Percentiles rank a stretch among this genome's conserved stretches.
Conservation (phyloP, 2,888 invertebrate genomes). For the Elmis aenea region DNA sequence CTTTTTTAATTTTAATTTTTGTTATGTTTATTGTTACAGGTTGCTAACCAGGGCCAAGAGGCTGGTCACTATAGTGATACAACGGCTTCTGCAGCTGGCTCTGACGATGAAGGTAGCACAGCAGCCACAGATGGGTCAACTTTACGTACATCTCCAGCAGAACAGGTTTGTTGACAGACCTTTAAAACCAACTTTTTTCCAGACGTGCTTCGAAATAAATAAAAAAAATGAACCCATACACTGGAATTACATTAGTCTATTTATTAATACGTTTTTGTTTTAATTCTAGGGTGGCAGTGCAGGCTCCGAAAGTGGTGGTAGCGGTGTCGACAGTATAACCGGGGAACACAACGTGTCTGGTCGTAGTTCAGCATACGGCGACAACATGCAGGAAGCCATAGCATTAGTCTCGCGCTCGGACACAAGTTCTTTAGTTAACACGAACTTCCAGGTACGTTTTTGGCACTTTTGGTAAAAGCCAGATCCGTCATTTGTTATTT, state of each 20-base stretch:
- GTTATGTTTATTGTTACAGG: no score
- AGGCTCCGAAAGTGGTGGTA: slow-evolving; percentile 87
- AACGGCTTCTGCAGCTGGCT: slow-evolving; percentile 81
- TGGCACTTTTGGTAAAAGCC: no score
- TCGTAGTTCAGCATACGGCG: slow-evolving; percentile 87
- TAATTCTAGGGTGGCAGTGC: slow-evolving; percentile 43
- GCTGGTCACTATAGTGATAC: slow-evolving; percentile 72
- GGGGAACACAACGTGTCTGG: slow-evolving; percentile 85
- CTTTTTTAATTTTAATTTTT: no score
- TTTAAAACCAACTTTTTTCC: background rate
- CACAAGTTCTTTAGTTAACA: slow-evolving; percentile 51
- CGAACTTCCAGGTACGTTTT: slow-evolving; percentile 43
- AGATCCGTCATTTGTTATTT: slow-evolving; percentile 4
- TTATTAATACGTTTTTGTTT: background rate
- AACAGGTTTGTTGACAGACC: slow-evolving; percentile 55
- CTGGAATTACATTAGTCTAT: no score
- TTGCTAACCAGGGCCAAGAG: slow-evolving; percentile 42
- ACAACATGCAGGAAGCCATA: slow-evolving; percentile 55
- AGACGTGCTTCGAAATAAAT: no score
- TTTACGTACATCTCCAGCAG: slow-evolving; percentile 77
- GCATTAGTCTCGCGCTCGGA: slow-evolving; percentile 53
- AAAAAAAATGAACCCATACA: no score
- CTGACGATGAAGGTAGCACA: slow-evolving; percentile 92
- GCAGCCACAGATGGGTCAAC: slow-evolving; percentile 94
- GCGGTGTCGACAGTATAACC: slow-evolving; percentile 86